These are phyloP conservation scores for Palythoa grandiflora DNA, from an alignment of 92 coral and sea anemone genomes.

Conservation along the genomic window DNA sequence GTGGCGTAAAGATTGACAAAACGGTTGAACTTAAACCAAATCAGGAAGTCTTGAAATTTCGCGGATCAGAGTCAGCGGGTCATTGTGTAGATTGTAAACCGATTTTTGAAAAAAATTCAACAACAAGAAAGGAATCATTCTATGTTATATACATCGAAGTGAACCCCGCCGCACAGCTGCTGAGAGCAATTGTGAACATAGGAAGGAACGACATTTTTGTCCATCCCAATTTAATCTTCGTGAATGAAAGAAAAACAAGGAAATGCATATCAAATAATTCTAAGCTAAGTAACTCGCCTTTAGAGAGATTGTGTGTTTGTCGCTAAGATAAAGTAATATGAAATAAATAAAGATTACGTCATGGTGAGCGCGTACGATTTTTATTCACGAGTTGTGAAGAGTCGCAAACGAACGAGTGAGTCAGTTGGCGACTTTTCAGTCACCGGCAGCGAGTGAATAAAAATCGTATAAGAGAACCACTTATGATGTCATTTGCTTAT, in stretches of 20 bases:
- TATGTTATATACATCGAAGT: slow-evolving; percentile 61
- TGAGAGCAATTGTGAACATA: slow-evolving; percentile 63
- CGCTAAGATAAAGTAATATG: not conserved
- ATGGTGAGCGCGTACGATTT: too few species aligned
- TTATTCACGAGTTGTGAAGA: too few species aligned
- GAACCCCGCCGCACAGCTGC: slow-evolving; percentile 45
- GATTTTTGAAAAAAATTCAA: slow-evolving; percentile 42
- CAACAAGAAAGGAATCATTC: slow-evolving; percentile 54
- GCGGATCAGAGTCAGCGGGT: slow-evolving; percentile 50
- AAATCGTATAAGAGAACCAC: too few species aligned
- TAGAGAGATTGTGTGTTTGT: slow-evolving; percentile 29
- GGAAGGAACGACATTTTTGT: not conserved
- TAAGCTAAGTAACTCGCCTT: not conserved
- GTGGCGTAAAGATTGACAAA: slow-evolving; percentile 35
- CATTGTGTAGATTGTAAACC: slow-evolving; percentile 71
- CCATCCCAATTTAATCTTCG: slow-evolving; percentile 38
- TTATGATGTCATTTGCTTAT: too few species aligned
- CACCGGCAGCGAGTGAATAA: too few species aligned
- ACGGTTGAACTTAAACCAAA: slow-evolving; percentile 58
- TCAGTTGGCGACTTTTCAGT: too few species aligned
- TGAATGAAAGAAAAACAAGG: not conserved
- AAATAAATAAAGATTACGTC: too few species aligned
- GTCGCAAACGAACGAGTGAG: too few species aligned
- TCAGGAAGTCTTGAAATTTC: slow-evolving; percentile 67
- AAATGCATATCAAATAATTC: slow-evolving; percentile 8